Evolutionary conservation across 92 coral and sea anemone species (phyloP).

Genomic region (Phenganax marumi): DNA sequence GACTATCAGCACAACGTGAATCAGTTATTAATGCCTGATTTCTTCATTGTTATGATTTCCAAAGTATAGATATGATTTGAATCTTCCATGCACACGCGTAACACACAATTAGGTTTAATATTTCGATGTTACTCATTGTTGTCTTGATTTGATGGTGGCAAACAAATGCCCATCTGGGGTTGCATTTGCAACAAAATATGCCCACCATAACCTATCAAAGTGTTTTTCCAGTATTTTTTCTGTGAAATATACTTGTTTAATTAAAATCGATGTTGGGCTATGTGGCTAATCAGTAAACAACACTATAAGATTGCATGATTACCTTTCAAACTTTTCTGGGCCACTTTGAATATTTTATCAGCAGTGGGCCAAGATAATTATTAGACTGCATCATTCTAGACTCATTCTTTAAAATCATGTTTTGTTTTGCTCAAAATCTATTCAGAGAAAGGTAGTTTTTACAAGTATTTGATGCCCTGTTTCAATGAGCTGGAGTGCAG

Average conservation of each 20-base stretch:
- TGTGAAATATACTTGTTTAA: constrained; percentile 16
- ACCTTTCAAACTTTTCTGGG: not conserved
- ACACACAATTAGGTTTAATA: not conserved
- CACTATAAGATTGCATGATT: constrained; percentile 2
- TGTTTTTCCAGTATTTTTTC: not conserved
- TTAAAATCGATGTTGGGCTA: constrained; percentile 32
- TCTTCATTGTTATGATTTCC: constrained; percentile 14
- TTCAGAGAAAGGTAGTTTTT: not conserved
- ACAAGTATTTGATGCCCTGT: not conserved
- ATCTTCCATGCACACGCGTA: not conserved
- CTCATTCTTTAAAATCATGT: not conserved
- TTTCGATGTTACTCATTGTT: not conserved
- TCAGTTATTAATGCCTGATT: constrained; percentile 4
- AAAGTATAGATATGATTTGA: constrained; percentile 9
- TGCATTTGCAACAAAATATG: not conserved
- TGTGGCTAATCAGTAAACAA: not conserved
- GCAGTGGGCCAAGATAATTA: constrained; percentile 9
- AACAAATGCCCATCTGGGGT: constrained; percentile 19
- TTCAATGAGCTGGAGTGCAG: not conserved
- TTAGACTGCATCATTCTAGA: not conserved
- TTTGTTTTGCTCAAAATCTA: not conserved
- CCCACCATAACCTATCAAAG: not conserved
- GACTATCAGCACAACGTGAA: not conserved
- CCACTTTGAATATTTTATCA: not conserved
- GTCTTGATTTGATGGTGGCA: not conserved